Evolutionary conservation across 2,888 invertebrate species (phyloP), one percentile per base, ranked within the genome.

Genomic region (Brenthis ino): DNA sequence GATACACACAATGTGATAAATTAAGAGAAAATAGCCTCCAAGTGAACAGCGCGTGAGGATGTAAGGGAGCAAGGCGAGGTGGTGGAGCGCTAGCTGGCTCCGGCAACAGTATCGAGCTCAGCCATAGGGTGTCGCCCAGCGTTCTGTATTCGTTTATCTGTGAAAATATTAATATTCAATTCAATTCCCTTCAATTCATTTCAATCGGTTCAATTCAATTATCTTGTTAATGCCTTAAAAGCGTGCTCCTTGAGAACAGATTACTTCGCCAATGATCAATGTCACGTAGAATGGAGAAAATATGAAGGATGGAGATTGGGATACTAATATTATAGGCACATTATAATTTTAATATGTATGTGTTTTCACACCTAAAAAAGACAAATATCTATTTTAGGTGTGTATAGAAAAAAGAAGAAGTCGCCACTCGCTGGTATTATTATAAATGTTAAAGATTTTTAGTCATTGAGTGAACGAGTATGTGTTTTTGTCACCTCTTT

Each of bases 81-180:
- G 91, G 89, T 0, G 90, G 89, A 6, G 89, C 84, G 2, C 87
- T 88, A 4, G 92, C 91, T 0, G 93, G 90, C 76, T 86, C 86
- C 0, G 93, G 91, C 1, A 92, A 80, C 0, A 87, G 83, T 14
- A 92, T 76, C 0, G 82, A 82, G 69, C 91, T 91, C 60, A 93
- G 79, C 88, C 93, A 95, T 67, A 96, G 95, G 65, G 97, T 96
- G 81, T 99, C 98, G 0, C 99, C 98, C 20, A 99, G 95, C 76
- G 97, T 96, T 77, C 97, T 96, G 85, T 98, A 98, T 82, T 99
- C 99, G 79, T 96, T 96, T 65, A 98, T 94, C 97, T 98, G 82
- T 5, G 80, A 82, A 57, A 8, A 37, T 12, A 1, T 0, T n/a
- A 51, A 24, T 24, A 24, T 54, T 24, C 4, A 37, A 37, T 37